These are phyloP conservation scores for Ptiloglossa arizonensis DNA, from an alignment of 1,140 invertebrate genomes.

Conservation along the genomic window DNA sequence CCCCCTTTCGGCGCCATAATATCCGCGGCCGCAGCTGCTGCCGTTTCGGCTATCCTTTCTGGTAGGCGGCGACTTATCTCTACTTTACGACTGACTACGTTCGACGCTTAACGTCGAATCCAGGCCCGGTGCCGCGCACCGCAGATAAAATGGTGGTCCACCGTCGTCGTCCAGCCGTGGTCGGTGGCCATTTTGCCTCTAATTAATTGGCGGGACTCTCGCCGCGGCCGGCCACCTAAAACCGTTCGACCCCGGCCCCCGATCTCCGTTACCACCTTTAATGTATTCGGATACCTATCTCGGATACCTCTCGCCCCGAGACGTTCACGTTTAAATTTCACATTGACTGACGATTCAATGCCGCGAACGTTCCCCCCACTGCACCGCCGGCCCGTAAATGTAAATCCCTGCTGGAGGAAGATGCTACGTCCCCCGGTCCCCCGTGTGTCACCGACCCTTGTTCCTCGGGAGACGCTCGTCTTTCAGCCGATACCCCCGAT, in stretches of 20 bases:
- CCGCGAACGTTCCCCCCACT: constrained; percentile 18
- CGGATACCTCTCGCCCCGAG: constrained; percentile 6
- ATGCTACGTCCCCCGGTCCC: constrained; percentile 28
- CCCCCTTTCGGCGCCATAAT: constrained; percentile 75
- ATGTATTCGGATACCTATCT: constrained; percentile 65
- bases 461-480: constrained; percentile 13
- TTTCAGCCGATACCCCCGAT: not conserved
- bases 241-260: constrained; percentile 18
- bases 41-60: constrained; percentile 70
- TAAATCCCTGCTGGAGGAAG: constrained; percentile 40
- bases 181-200: constrained; percentile 68
- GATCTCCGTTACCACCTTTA: constrained; percentile 43
- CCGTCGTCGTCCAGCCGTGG: constrained; percentile 16
- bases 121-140: constrained; percentile 42
- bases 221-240: constrained; percentile 50
- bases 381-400: constrained; percentile 37
- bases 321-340: constrained; percentile 54
- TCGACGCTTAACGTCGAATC: constrained; percentile 68
- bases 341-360: constrained; percentile 60
- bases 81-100: constrained; percentile 69
- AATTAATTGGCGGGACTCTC: constrained; percentile 65
- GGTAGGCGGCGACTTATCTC: constrained; percentile 71
- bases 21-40: constrained; percentile 71
- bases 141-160: constrained; percentile 68
- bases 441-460: constrained; percentile 39